Percentiles rank a stretch among this genome's conserved stretches.
These are phyloP conservation scores for Gallinago jamesoni DNA, from an alignment of 2,113 vertebrate genomes.

Conservation along the genomic window DNA sequence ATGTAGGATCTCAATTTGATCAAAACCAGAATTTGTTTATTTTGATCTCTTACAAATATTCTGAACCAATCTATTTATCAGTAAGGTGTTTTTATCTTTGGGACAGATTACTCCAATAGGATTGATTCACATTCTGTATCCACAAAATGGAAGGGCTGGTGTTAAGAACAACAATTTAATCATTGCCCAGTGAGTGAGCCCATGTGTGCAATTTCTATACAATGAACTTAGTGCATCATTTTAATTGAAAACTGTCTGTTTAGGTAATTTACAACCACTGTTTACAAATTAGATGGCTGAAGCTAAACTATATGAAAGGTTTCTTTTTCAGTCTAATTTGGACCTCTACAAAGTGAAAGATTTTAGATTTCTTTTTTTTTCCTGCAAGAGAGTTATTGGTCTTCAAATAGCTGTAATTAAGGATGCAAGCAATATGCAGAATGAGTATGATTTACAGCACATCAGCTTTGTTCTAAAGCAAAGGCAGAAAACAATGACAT, in stretches of 20 bases:
- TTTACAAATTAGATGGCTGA: slow-evolving; percentile 30
- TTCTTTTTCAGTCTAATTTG: slow-evolving; percentile 14
- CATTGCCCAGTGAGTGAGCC: neutral
- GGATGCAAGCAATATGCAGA: neutral
- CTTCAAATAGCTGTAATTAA: slow-evolving; percentile 49
- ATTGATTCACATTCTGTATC: neutral
- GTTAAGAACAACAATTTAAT: slow-evolving; percentile 13
- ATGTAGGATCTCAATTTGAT: neutral
- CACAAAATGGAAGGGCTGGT: neutral
- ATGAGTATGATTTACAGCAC: slow-evolving; percentile 26
- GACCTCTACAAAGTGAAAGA: neutral
- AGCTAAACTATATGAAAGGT: neutral
- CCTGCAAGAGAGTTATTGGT: neutral
- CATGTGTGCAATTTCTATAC: neutral
- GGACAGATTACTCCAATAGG: neutral
- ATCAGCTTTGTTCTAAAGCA: slow-evolving; percentile 36
- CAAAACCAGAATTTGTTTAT: neutral
- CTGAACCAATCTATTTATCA: neutral
- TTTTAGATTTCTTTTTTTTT: neutral
- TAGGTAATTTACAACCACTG: slow-evolving; percentile 7
- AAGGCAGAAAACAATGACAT: neutral
- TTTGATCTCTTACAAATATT: neutral
- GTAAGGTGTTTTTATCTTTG: neutral
- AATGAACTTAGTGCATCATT: neutral
- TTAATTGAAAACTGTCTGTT: neutral